A percentile compares a stretch with the other conserved stretches of the same genome.
Conservation (phyloP, 2,888 invertebrate genomes). For the Augiades crinisus region DNA sequence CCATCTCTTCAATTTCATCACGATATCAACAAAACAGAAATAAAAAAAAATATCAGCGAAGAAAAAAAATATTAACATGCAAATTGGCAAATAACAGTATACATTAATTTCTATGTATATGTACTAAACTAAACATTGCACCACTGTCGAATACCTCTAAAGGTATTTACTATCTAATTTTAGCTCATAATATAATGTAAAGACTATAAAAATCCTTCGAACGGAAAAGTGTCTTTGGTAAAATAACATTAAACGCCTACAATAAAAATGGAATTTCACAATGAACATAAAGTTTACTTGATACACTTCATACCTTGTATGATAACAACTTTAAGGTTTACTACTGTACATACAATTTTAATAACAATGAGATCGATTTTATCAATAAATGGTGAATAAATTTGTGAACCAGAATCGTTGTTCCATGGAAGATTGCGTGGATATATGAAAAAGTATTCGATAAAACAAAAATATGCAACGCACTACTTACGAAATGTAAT, state of each 20-base stretch:
- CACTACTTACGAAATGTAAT: slow-evolving; percentile 4
- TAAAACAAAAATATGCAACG: slow-evolving; percentile 23
- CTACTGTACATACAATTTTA: slow-evolving; percentile 62
- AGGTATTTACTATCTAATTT: slow-evolving; percentile 44
- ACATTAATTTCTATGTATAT: slow-evolving; percentile 53
- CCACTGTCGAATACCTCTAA: slow-evolving; percentile 61
- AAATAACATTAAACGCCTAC: slow-evolving; percentile 54
- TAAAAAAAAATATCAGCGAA: slow-evolving; percentile 30
- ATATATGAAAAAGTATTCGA: slow-evolving; percentile 27
- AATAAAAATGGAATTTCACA: slow-evolving; percentile 33
- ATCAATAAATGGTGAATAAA: slow-evolving; percentile 52
- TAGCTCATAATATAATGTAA: slow-evolving; percentile 32
- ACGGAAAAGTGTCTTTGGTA: slow-evolving; percentile 77
- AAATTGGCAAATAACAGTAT: slow-evolving; percentile 46
- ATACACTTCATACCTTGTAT: slow-evolving; percentile 79
- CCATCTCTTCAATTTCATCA: slow-evolving; percentile 22
- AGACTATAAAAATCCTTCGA: slow-evolving; percentile 50
- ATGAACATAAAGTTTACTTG: slow-evolving; percentile 52
- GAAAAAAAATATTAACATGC: slow-evolving; percentile 17
- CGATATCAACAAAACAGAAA: slow-evolving; percentile 19
- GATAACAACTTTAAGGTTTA: slow-evolving; percentile 74
- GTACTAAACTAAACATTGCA: slow-evolving; percentile 72
- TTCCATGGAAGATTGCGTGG: slow-evolving; percentile 46
- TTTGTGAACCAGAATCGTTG: slow-evolving; percentile 65
- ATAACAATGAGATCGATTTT: slow-evolving; percentile 80